These are phyloP conservation scores for Neomicropteryx cornuta DNA, from an alignment of 1,140 invertebrate genomes.

Conservation along the genomic window DNA sequence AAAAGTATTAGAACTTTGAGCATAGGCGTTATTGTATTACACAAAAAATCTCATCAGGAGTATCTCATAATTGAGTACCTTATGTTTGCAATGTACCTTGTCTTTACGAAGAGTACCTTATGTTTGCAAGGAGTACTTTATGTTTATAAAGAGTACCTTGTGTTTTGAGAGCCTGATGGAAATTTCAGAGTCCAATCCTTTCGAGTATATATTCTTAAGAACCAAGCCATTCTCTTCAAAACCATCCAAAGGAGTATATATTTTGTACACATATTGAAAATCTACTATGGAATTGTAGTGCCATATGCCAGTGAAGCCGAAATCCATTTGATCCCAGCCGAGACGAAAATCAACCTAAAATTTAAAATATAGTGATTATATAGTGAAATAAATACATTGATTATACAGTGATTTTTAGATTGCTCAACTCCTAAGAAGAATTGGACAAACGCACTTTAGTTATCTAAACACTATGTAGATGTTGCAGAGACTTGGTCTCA, in stretches of 20 bases:
- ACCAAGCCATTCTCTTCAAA: constrained; percentile 64
- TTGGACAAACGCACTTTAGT: background rate
- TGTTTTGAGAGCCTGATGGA: constrained; percentile 53
- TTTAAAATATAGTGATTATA: background rate
- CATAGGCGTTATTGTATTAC: no score
- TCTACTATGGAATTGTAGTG: constrained; percentile 53
- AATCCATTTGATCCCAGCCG: constrained; percentile 59
- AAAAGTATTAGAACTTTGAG: no score
- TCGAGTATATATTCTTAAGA: constrained; percentile 49
- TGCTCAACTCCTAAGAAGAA: no score
- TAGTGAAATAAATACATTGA: background rate
- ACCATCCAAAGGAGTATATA: constrained; percentile 61
- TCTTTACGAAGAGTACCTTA: no score
- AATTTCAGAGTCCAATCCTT: constrained; percentile 56
- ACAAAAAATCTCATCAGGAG: no score
- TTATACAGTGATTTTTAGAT: constrained; percentile 3
- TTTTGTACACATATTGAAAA: constrained; percentile 64
- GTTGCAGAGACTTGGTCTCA: no score
- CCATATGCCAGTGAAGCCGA: constrained; percentile 67
- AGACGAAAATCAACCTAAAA: constrained; percentile 56
- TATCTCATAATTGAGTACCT: constrained; percentile 5
- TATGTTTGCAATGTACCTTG: no score
- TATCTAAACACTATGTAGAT: no score
- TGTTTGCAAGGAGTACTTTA: no score
- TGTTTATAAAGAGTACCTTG: constrained; percentile 42